A percentile compares a stretch with the other conserved stretches of the same genome.
Evolutionary conservation across 2,888 invertebrate species (phyloP).

Genomic region (Tetanocera ferruginea): DNA sequence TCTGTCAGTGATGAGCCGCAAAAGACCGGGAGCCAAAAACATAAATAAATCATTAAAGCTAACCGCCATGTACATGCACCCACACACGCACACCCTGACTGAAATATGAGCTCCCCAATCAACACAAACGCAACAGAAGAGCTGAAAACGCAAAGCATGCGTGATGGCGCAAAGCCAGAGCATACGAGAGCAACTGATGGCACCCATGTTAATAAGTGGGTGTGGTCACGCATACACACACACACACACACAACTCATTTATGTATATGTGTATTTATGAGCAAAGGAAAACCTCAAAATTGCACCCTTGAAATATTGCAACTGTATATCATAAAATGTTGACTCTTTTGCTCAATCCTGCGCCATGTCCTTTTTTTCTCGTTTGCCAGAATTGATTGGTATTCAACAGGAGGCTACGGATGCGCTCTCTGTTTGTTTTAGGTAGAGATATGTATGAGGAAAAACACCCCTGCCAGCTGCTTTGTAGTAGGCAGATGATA

Average conservation of each 20-base stretch:
- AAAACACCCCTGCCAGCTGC: background rate
- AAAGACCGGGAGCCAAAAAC: background rate
- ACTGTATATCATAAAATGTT: background rate
- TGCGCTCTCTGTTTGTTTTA: background rate
- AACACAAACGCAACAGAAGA: background rate
- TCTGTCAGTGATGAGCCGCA: background rate
- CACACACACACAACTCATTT: constrained; percentile 33
- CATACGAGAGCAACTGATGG: constrained; percentile 43
- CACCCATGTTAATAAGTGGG: constrained; percentile 61
- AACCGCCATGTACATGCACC: background rate
- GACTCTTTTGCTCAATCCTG: background rate
- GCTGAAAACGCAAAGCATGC: background rate
- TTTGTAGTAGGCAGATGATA: background rate
- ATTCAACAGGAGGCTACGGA: constrained; percentile 33
- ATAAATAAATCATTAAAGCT: constrained; percentile 24
- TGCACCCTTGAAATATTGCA: constrained; percentile 28
- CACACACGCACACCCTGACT: background rate
- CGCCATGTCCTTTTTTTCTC: background rate
- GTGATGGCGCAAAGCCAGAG: background rate
- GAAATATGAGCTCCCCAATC: constrained; percentile 18
- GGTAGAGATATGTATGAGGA: background rate
- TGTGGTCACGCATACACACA: constrained; percentile 51
- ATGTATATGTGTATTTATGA: background rate
- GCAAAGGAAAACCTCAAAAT: background rate
- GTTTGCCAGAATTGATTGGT: background rate